A percentile compares a stretch with the other conserved stretches of the same genome.
These are phyloP conservation scores for Enteromius anoplus DNA, from an alignment of 2,797 vertebrate genomes.

Conservation along the genomic window DNA sequence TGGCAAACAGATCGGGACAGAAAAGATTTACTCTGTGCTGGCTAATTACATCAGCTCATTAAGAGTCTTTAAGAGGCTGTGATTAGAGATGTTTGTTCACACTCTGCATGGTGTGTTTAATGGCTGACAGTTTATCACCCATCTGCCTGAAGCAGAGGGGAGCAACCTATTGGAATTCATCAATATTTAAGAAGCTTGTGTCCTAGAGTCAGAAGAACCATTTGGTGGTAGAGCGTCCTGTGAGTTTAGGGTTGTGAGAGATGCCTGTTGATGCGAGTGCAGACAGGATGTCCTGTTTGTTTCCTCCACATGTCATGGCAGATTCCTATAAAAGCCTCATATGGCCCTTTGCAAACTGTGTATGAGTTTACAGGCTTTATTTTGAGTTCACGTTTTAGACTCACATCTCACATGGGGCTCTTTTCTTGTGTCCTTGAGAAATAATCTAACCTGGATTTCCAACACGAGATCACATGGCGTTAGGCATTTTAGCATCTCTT, in stretches of 20 bases:
- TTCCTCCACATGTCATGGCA: background rate
- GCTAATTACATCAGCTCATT: constrained; percentile 70
- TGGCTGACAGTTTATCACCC: constrained; percentile 63
- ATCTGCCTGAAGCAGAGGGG: constrained; percentile 53
- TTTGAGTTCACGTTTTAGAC: constrained; percentile 18
- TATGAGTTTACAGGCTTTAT: background rate
- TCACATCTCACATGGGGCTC: constrained; percentile 12
- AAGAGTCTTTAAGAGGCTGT: constrained; percentile 74
- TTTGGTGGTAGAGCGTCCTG: background rate
- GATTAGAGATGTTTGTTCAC: constrained; percentile 85
- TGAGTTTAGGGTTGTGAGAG: background rate
- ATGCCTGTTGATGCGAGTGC: background rate
- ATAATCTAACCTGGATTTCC: constrained; percentile 39
- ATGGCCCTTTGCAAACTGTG: background rate
- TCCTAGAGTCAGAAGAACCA: constrained; percentile 64
- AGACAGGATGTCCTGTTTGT: background rate
- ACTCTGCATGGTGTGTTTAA: constrained; percentile 68
- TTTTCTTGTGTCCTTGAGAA: constrained; percentile 18
- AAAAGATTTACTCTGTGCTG: constrained; percentile 75
- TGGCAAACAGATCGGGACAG: constrained; percentile 70
- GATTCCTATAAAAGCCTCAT: background rate
- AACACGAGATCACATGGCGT: constrained; percentile 26
- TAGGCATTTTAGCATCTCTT: constrained; percentile 3
- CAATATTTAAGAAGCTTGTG: constrained; percentile 88
- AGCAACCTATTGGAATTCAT: constrained; percentile 84